phyloP scores from a whole-genome alignment of 2,888 invertebrate genomes.

The Drosophila flavopinicola region DNA sequence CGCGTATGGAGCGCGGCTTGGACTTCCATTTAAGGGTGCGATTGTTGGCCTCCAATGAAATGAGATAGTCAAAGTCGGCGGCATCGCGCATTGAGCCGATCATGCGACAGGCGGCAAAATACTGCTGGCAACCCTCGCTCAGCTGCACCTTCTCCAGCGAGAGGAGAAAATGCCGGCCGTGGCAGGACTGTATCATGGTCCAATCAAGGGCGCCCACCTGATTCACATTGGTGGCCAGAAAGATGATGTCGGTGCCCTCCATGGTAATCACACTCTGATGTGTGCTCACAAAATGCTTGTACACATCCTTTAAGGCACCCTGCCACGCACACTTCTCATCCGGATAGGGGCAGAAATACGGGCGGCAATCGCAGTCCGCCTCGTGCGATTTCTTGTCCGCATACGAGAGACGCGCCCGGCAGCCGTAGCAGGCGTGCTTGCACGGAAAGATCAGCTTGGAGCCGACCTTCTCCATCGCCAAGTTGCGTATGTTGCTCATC shows the following conservation, averaged over 20 bases:
- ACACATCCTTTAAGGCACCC: slow-evolving; percentile 99
- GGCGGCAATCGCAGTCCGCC: slow-evolving; percentile 98
- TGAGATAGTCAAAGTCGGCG: slow-evolving; percentile 97
- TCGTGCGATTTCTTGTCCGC: slow-evolving; percentile 99
- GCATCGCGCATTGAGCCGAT: slow-evolving; percentile 99
- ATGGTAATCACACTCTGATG: slow-evolving; percentile 99
- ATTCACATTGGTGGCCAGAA: slow-evolving; percentile 99
- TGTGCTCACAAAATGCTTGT: slow-evolving; percentile 97
- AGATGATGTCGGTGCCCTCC: slow-evolving; percentile 99
- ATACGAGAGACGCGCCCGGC: slow-evolving; percentile 94
- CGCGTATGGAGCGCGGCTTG: slow-evolving; percentile 99
- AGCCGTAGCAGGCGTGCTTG: slow-evolving; percentile 98
- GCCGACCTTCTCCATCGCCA: slow-evolving; percentile 99
- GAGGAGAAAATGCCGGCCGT: slow-evolving; percentile 99
- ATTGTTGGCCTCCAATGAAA: slow-evolving; percentile 88
- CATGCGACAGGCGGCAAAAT: slow-evolving; percentile 99
- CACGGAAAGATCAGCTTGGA: slow-evolving; percentile 99
- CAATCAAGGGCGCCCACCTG: slow-evolving; percentile 99
- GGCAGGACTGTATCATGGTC: slow-evolving; percentile 99
- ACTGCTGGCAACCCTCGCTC: slow-evolving; percentile 97
- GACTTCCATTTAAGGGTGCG: slow-evolving; percentile 90
- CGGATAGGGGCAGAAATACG: slow-evolving; percentile 99
- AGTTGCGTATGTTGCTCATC: slow-evolving; percentile 97
- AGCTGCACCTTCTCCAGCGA: slow-evolving; percentile 99
- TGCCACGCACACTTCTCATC: slow-evolving; percentile 99